Conservation (phyloP, 2,888 invertebrate species). For the Brassicogethes aeneus region DNA sequence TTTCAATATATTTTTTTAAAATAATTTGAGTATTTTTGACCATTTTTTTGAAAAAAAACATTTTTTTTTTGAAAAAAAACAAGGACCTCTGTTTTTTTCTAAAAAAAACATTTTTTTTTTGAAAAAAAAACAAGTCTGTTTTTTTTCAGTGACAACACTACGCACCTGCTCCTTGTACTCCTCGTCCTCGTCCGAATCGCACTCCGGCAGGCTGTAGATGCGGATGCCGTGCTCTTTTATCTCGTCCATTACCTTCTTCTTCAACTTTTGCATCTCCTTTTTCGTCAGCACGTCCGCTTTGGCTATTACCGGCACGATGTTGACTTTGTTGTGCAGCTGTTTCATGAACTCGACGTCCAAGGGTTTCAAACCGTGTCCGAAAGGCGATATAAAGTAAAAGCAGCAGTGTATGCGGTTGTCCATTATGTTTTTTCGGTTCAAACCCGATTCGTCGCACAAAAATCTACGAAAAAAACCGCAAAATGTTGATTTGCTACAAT, state of each 20-base stretch:
- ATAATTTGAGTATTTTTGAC: too few relatives aligned
- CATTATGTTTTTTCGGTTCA: constrained; percentile 91
- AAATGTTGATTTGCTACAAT: too few relatives aligned
- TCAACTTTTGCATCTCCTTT: constrained; percentile 79
- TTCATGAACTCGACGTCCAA: constrained; percentile 95
- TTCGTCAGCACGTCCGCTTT: constrained; percentile 93
- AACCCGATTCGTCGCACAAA: constrained; percentile 85
- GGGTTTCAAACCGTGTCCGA: constrained; percentile 94
- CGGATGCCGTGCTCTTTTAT: constrained; percentile 85
- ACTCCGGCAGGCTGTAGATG: constrained; percentile 92
- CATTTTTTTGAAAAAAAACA: too few relatives aligned
- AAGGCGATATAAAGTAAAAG: constrained; percentile 95
- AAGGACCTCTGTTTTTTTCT: too few relatives aligned
- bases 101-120: too few relatives aligned
- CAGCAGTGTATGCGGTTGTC: constrained; percentile 97
- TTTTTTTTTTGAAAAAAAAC: too few relatives aligned
- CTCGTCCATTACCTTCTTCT: constrained; percentile 84
- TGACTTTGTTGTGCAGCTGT: constrained; percentile 89
- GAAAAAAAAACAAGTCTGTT: too few relatives aligned
- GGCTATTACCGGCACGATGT: constrained; percentile 96
- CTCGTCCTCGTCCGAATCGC: constrained; percentile 91
- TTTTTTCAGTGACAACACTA: too few relatives aligned
- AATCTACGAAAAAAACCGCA: too few relatives aligned
- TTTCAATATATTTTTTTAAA: too few relatives aligned
- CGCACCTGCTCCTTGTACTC: constrained; percentile 91